Percentiles rank a stretch among this genome's conserved stretches.
Conservation (phyloP, 2,888 invertebrate species). For the Lathronympha strigana region DNA sequence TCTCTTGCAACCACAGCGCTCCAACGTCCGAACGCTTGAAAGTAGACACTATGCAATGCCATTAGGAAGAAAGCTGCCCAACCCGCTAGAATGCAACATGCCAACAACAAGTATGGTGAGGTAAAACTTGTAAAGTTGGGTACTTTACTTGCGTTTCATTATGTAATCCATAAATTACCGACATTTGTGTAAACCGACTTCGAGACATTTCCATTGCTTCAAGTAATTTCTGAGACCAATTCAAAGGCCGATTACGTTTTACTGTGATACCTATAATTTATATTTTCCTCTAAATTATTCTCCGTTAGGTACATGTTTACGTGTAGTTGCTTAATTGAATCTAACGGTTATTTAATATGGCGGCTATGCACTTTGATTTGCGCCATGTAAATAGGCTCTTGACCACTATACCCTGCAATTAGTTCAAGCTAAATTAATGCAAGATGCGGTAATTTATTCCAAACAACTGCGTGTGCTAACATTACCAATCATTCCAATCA, state of each 20-base stretch:
- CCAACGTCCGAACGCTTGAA: constrained; percentile 16
- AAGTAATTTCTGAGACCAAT: constrained; percentile 9
- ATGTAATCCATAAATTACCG: constrained; percentile 30
- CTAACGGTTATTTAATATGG: constrained; percentile 14
- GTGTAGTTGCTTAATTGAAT: constrained; percentile 15
- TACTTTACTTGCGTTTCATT: constrained; percentile 30
- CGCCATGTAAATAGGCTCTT: constrained; percentile 18
- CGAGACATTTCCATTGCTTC: background rate
- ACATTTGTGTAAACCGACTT: constrained; percentile 14
- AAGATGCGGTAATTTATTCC: constrained; percentile 17
- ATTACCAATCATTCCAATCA: constrained; percentile 22
- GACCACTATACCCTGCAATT: constrained; percentile 25
- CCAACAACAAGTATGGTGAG: constrained; percentile 10
- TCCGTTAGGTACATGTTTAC: background rate
- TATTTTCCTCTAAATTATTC: background rate
- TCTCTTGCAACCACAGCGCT: background rate
- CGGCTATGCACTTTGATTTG: constrained; percentile 9
- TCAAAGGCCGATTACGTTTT: constrained; percentile 8
- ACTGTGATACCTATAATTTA: constrained; percentile 6
- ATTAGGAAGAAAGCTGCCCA: constrained; percentile 34
- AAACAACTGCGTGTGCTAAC: constrained; percentile 30
- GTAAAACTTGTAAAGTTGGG: constrained; percentile 30
- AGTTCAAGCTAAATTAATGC: constrained; percentile 30
- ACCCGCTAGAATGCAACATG: constrained; percentile 15
- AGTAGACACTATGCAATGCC: constrained; percentile 26